These are phyloP conservation scores for Globicephala melas DNA, from an alignment of 2,113 vertebrate genomes.

Conservation along the genomic window DNA sequence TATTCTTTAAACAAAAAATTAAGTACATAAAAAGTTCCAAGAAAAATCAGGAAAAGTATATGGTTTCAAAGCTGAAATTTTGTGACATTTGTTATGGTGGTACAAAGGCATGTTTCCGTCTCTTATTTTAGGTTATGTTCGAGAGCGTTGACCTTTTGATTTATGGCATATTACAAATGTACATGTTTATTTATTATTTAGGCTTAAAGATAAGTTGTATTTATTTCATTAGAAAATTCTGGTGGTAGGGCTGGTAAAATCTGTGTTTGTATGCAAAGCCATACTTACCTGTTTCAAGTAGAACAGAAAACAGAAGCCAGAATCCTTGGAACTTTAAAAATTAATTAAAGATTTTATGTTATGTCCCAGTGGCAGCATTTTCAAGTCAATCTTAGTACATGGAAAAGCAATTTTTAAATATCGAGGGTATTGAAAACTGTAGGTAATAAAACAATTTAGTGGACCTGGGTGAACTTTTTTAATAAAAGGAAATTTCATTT, in stretches of 20 bases:
- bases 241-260: background rate
- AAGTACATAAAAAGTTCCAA: background rate
- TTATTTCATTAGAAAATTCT: slow-evolving; percentile 24
- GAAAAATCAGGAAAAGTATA: background rate
- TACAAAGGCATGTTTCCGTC: background rate
- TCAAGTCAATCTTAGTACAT: background rate
- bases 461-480: background rate
- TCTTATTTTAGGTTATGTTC: background rate
- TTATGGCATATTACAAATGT: background rate
- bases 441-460: background rate
- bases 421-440: background rate
- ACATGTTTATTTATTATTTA: background rate
- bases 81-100: background rate
- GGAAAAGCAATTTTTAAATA: background rate
- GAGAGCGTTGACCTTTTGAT: background rate
- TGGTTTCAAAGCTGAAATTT: background rate
- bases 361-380: background rate
- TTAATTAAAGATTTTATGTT: background rate
- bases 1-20: background rate
- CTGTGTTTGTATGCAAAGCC: background rate
- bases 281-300: background rate
- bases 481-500: slow-evolving; percentile 1
- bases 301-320: slow-evolving; percentile 4
- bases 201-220: background rate
- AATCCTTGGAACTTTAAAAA: slow-evolving; percentile 16